Evolutionary conservation across 2,888 invertebrate species (phyloP), one percentile per base, ranked within the genome.

Genomic region (Bellardia pandia): DNA sequence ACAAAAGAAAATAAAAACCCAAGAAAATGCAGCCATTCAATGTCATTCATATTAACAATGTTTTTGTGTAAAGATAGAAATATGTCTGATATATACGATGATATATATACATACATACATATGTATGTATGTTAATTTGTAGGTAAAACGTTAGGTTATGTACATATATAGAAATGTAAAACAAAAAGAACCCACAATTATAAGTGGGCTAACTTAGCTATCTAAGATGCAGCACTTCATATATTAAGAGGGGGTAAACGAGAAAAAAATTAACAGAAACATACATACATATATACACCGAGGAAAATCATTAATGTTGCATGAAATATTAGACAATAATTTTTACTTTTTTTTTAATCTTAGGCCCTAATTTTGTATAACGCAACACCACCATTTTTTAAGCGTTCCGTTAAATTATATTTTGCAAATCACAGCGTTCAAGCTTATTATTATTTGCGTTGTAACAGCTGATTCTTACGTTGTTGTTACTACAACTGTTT

Each of bases 171-270:
- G 9, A 9, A 11, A 13, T 3, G 2, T n/a, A 64, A 14, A 76
- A 69, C 42, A 83, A 76, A 76, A 76, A 45, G 76, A 76, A 71
- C 8, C 37, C 78, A 82, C 83, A 75, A 58, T 69, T 42, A 79
- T 76, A 89, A 89, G 89, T 88, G 85, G 82, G 89, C 89, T 89
- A 89, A 89, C 89, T 89, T 80, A 86, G 88, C 86, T 84, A 86
- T 88, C 88, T 88, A 62, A 88, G 88, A 85, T 82, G 86, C 85
- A 83, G 78, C 81, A 87, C 86, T 87, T 87, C 74, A 87, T 78
- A 58, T 62, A 74, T 75, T 42, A 79, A 85, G 77, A 64, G 75
- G 37, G 72, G 60, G n/a, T 9, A 58, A 58, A 37, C n/a, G 8
- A 74, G 64, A 72, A 9, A 30, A 60, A 13, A 53, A 53, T 66